Evolutionary conservation across 1,140 invertebrate genomes (phyloP).

Genomic region (Leptonema lineaticorne): DNA sequence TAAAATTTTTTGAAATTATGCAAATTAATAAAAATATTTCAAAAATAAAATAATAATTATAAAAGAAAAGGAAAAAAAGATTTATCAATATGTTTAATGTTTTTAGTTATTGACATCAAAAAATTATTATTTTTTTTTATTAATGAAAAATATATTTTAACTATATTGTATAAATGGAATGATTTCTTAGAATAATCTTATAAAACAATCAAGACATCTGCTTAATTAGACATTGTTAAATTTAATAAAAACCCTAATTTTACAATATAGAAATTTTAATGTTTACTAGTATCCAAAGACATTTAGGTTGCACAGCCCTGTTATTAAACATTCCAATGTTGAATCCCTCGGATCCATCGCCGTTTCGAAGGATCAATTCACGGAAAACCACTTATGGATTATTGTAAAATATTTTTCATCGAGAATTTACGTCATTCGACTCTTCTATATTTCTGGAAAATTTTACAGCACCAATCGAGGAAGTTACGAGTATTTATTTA

Average conservation of each 20-base stretch:
- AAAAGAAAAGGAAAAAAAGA: no score
- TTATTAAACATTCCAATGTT: neutral
- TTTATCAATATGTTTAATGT: no score
- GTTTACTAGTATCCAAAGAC: neutral
- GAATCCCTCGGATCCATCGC: neutral
- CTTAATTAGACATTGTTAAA: no score
- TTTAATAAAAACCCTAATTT: neutral
- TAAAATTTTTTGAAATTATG: no score
- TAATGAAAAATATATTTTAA: neutral
- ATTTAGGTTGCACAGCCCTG: constrained; percentile 8
- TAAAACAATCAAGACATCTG: neutral
- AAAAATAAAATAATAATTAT: no score
- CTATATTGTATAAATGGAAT: neutral
- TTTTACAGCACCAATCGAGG: constrained; percentile 7
- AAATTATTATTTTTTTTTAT: no score
- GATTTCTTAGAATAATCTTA: neutral
- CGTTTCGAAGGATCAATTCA: neutral
- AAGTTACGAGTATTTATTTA: constrained; percentile 16
- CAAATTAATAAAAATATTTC: no score
- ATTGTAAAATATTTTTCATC: neutral
- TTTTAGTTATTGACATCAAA: no score
- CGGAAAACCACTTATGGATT: neutral
- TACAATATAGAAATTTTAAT: neutral
- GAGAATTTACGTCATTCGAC: no score
- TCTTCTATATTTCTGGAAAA: constrained; percentile 1